Percentiles rank a stretch among this genome's conserved stretches.
Conservation (phyloP, 2,888 invertebrate species). For the Rambutsinella grinnellia region DNA sequence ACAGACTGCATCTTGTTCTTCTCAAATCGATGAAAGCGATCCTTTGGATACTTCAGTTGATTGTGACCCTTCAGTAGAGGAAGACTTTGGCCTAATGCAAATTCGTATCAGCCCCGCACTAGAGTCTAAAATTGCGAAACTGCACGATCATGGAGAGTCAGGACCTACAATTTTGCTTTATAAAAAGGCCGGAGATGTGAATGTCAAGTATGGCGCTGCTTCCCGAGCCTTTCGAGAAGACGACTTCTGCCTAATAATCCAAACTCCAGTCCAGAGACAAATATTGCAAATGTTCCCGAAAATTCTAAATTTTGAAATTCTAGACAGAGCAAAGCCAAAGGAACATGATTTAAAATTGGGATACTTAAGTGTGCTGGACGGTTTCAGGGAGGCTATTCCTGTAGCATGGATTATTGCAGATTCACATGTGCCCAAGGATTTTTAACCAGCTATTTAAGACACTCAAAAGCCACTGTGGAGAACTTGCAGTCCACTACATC, state of each 20-base stretch:
- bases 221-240: slow-evolving; percentile 31
- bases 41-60: neutral
- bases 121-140: slow-evolving; percentile 50
- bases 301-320: slow-evolving; percentile 54
- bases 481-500: slow-evolving; percentile 45
- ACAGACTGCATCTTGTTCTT: too few species aligned
- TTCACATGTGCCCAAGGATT: slow-evolving; percentile 31
- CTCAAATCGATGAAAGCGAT: too few species aligned
- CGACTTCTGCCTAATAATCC: slow-evolving; percentile 60
- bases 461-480: slow-evolving; percentile 51
- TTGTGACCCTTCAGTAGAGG: slow-evolving; percentile 1
- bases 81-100: slow-evolving; percentile 1
- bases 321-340: slow-evolving; percentile 48
- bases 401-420: slow-evolving; percentile 62
- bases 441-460: slow-evolving; percentile 49
- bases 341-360: slow-evolving; percentile 52
- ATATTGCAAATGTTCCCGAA: slow-evolving; percentile 60
- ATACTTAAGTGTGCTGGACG: slow-evolving; percentile 58
- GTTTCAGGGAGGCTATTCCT: slow-evolving; percentile 61
- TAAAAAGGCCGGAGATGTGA: slow-evolving; percentile 49
- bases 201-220: slow-evolving; percentile 44
- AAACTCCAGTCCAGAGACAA: slow-evolving; percentile 64
- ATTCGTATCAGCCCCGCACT: slow-evolving; percentile 24
- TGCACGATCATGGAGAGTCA: slow-evolving; percentile 59
- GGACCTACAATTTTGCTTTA: slow-evolving; percentile 62